Conservation (phyloP, 2,888 invertebrate genomes). For the Sphecodes monilicornis region DNA sequence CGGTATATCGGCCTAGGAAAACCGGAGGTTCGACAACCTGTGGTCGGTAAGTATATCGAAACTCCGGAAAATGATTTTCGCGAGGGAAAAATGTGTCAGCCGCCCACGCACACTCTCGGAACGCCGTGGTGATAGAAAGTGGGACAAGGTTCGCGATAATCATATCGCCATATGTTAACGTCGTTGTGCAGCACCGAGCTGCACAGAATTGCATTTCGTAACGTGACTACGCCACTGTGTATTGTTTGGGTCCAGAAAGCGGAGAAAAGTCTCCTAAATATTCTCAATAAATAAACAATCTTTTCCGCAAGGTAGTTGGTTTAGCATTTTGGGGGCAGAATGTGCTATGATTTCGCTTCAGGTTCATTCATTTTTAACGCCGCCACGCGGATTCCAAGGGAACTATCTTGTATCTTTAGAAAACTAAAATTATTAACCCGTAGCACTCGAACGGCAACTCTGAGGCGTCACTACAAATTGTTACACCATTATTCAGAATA, state of each 20-base stretch:
- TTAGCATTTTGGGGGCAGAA: background rate
- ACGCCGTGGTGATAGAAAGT: constrained; percentile 44
- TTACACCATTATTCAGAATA: no score
- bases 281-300: background rate
- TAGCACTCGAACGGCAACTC: no score
- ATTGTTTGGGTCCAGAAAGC: background rate
- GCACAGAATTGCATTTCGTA: constrained; percentile 33
- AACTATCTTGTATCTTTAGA: background rate
- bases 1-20: no score
- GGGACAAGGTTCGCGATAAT: constrained; percentile 71
- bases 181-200: constrained; percentile 19
- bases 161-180: constrained; percentile 60
- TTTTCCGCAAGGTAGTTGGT: background rate
- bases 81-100: constrained; percentile 46
- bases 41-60: constrained; percentile 14
- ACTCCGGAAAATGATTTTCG: constrained; percentile 31
- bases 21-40: constrained; percentile 34
- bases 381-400: background rate
- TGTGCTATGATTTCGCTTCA: no score
- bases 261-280: background rate
- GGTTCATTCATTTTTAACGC: no score
- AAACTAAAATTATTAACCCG: background rate
- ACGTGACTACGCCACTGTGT: background rate
- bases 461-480: no score
- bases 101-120: constrained; percentile 21